Evolutionary conservation across 2,888 invertebrate genomes (phyloP).

Genomic region (Sisyra nigra): DNA sequence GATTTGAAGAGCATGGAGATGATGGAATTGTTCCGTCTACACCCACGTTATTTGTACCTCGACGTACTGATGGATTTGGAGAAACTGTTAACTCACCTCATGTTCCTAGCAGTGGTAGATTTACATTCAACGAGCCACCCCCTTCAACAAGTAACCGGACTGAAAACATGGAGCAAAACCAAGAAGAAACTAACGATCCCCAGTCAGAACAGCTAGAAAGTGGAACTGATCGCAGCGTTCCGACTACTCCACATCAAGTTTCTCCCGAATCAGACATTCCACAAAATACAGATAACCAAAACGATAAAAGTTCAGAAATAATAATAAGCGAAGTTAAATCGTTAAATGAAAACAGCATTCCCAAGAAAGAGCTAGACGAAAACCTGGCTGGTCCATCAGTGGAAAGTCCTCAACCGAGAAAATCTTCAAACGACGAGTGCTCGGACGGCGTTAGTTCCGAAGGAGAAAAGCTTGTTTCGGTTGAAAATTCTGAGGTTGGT

Average conservation of each 20-base stretch:
- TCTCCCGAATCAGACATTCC: constrained; percentile 33
- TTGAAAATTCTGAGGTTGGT: constrained; percentile 25
- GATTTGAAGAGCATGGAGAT: constrained; percentile 39
- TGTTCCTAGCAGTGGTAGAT: constrained; percentile 43
- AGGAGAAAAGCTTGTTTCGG: constrained; percentile 38
- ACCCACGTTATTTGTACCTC: constrained; percentile 69
- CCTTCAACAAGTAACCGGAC: background rate
- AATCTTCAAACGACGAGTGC: constrained; percentile 25
- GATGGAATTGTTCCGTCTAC: constrained; percentile 77
- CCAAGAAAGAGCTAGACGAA: no score
- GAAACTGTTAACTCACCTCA: constrained; percentile 86
- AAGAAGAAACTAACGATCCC: constrained; percentile 3
- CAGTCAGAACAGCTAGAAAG: constrained; percentile 9
- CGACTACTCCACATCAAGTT: constrained; percentile 46
- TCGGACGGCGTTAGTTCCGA: constrained; percentile 40
- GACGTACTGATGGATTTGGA: constrained; percentile 73
- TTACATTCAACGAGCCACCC: constrained; percentile 37
- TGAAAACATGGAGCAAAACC: background rate
- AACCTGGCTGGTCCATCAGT: constrained; percentile 11
- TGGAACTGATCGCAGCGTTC: constrained; percentile 48
- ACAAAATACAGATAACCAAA: constrained; percentile 6
- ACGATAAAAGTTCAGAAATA: constrained; percentile 4
- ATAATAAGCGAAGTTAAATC: constrained; percentile 25
- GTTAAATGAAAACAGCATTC: constrained; percentile 24
- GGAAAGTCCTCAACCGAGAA: constrained; percentile 9